Evolutionary conservation across 2,888 invertebrate genomes (phyloP), one percentile per base, ranked within the genome.

Genomic region (Dolichopus griseipennis): DNA sequence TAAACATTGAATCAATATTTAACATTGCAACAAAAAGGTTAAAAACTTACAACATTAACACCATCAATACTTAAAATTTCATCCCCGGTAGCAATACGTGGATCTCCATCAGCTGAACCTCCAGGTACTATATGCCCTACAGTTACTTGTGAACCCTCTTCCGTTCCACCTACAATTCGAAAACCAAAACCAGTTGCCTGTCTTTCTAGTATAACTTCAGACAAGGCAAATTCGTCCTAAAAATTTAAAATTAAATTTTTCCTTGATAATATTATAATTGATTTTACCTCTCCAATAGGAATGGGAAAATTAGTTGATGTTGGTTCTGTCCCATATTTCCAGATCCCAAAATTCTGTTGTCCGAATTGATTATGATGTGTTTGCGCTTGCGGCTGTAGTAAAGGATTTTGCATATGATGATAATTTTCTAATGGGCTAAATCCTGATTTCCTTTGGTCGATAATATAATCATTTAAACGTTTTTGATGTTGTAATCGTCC

Each of bases 121-220:
- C 95, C 95, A 1, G 95, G 92, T 67, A 98, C 97, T 71, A 98
- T 96, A 79, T 96, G 94, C 2, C 98, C 97, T 37, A 98, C 96
- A 12, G 96, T 94, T 70, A 97, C 95, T 83, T 96, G 91, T 72
- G 95, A 95, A 69, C 95, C 94, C 83, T 98, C 97, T 83, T 98
- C 98, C 0, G 95, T 95, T 62, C 99, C 99, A 27, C 98, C 98
- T 43, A 98, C 93, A 77, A 99, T 96, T 71, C 98, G 87, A 83
- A 99, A 99, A 10, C 98, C 99, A 83, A 99, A 99, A 2, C 98
- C 98, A 68, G 90, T 90, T 61, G 93, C 91, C 74, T 95, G 93
- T n/a, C 95, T 86, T 65, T 91, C 90, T 67, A 98, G 82, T 0
- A 92, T 90, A 10, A 97, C 80, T 71, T 82, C 81, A 0, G 79